Evolutionary conservation across 1,140 invertebrate species (phyloP), one percentile per base, ranked within the genome.

Genomic region (Trachymyrmex cornetzi): DNA sequence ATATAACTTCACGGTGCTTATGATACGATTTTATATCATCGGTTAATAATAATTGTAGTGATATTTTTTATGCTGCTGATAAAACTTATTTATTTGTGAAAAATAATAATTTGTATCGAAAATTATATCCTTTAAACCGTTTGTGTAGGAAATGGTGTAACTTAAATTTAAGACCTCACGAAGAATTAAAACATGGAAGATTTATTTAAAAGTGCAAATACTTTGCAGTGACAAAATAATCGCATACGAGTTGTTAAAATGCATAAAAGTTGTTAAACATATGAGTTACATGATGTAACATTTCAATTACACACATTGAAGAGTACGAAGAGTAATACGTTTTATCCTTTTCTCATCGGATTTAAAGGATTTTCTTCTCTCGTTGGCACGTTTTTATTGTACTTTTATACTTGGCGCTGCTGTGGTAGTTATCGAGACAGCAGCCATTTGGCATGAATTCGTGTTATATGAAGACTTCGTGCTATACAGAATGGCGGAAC

Each of bases 361-460:
- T 67, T 53, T 50, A 67, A 38, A 48, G 24, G 14, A 27, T 14
- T 19, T 53, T 27, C 22, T 27, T 24, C 6, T 9, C 2, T 14
- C 7, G 27, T 79, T n/a, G 12, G 34, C 24, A 3, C 61, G n/a
- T 34, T 84, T 74, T 74, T 72, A 57, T 82, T 22, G 22, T 9
- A n/a, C 30, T 30, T 27, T 50, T 34, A 55, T 19, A 50, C 38
- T 71, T 44, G 19, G 44, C 55, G 16, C 24, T 48, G 24, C 55
- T 34, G 12, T 55, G 34, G 11, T 50, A 16, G 66, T 74, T 84
- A 75, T 61, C 69, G 71, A 82, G 11, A n/a, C 27, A 69, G 59
- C 55, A 74, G 50, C 67, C 55, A 74, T 75, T 84, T 84, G 55
- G 80, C 80, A 74, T 48, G 64, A 84, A 61, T 50, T 55, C 38